A percentile compares a stretch with the other conserved stretches of the same genome.
These are phyloP conservation scores for Atta texana DNA, from an alignment of 1,140 invertebrate species.

Conservation along the genomic window DNA sequence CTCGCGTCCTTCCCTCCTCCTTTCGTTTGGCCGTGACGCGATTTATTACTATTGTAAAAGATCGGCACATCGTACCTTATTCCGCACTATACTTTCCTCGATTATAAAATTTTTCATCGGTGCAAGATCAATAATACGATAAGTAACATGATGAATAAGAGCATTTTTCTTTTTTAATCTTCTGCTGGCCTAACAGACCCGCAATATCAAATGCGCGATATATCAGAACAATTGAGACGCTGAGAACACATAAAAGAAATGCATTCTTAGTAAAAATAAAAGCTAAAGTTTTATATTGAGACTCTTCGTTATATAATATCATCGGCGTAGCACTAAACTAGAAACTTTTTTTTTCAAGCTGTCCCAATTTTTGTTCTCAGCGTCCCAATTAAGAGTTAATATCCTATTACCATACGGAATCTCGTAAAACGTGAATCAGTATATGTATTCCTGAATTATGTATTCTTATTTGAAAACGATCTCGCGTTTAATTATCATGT, in stretches of 20 bases:
- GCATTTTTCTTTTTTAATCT: constrained; percentile 6
- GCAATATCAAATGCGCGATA: constrained; percentile 44
- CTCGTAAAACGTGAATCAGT: constrained; percentile 45
- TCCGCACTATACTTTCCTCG: constrained; percentile 6
- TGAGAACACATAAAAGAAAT: not conserved
- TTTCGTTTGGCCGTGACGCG: constrained; percentile 31
- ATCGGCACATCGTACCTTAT: not conserved
- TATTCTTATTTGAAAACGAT: constrained; percentile 29
- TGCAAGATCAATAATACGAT: constrained; percentile 46
- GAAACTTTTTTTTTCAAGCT: not conserved
- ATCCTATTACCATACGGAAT: constrained; percentile 44
- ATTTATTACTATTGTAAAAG: constrained; percentile 50
- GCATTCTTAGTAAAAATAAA: constrained; percentile 7
- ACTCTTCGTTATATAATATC: not conserved
- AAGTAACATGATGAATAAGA: constrained; percentile 36
- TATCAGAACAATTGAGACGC: constrained; percentile 23
- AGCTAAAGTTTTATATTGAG: constrained; percentile 4
- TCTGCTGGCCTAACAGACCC: not conserved
- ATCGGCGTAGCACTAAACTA: constrained; percentile 4
- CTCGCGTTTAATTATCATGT: constrained; percentile 40
- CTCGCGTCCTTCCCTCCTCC: constrained; percentile 20
- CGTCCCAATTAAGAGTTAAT: constrained; percentile 34
- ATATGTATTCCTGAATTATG: constrained; percentile 24
- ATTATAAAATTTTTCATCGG: constrained; percentile 52
- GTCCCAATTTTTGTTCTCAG: not conserved